A percentile compares a stretch with the other conserved stretches of the same genome.
phyloP scores from a whole-genome alignment of 2,797 vertebrate species.

The Acanthiza pusilla region DNA sequence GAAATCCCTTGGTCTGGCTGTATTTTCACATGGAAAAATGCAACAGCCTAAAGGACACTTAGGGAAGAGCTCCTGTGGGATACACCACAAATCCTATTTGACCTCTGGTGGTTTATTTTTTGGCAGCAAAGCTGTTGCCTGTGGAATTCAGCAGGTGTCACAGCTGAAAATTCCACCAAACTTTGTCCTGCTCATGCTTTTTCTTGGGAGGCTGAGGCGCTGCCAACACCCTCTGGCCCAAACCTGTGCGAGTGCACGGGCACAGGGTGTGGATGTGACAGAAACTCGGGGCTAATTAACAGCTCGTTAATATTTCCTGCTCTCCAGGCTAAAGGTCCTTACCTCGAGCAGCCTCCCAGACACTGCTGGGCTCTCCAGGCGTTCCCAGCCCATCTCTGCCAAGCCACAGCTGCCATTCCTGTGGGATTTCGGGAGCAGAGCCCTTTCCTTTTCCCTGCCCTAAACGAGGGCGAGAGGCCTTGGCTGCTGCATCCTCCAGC shows the following conservation, averaged over 20 bases:
- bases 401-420: background rate
- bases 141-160: background rate
- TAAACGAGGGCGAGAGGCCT: background rate
- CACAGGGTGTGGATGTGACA: background rate
- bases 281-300: background rate
- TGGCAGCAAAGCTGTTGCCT: background rate
- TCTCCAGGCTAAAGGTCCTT: background rate
- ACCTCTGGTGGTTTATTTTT: background rate
- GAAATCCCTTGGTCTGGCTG: background rate
- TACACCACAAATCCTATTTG: background rate
- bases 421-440: background rate
- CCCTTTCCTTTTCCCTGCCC: background rate
- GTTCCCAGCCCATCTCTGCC: background rate
- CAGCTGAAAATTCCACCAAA: background rate
- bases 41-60: background rate
- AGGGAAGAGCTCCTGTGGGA: background rate
- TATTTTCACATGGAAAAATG: background rate
- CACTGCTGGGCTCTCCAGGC: background rate
- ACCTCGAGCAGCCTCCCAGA: background rate
- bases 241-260: background rate
- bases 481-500: background rate
- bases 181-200: background rate
- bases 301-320: slow-evolving; percentile 7
- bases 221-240: background rate
- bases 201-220: background rate